Evolutionary conservation across 2,113 vertebrate species (phyloP).

Genomic region (Albula goreensis): DNA sequence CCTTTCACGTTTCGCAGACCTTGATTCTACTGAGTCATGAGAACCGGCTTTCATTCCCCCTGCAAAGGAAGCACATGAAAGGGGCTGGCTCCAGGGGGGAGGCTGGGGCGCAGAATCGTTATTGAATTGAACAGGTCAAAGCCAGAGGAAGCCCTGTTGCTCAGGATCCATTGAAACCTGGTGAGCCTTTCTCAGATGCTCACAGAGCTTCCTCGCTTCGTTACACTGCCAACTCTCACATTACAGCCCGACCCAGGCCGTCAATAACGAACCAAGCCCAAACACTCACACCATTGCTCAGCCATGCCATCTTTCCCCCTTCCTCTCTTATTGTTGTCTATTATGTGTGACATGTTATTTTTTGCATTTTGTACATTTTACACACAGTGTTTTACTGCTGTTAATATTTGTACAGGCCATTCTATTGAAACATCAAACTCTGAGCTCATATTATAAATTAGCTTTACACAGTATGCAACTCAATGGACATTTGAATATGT

Average conservation of each 20-base stretch:
- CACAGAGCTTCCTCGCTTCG: background rate
- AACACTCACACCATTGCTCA: background rate
- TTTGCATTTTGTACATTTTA: background rate
- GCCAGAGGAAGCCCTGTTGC: background rate
- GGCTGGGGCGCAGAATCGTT: background rate
- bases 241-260: background rate
- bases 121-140: constrained; percentile 19
- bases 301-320: background rate
- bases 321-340: background rate
- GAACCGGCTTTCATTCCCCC: constrained; percentile 6
- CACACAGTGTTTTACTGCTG: too few species aligned
- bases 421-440: too few species aligned
- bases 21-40: constrained; percentile 13
- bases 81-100: background rate
- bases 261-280: background rate
- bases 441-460: too few species aligned
- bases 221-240: background rate
- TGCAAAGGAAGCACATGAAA: constrained; percentile 4
- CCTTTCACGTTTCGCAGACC: background rate
- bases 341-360: background rate
- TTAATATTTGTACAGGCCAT: too few species aligned
- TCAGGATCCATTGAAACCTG: background rate
- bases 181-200: background rate
- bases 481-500: too few species aligned
- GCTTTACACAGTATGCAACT: too few species aligned